Evolutionary conservation across 2,113 vertebrate species (phyloP).

Genomic region (Oryctolagus cuniculus): DNA sequence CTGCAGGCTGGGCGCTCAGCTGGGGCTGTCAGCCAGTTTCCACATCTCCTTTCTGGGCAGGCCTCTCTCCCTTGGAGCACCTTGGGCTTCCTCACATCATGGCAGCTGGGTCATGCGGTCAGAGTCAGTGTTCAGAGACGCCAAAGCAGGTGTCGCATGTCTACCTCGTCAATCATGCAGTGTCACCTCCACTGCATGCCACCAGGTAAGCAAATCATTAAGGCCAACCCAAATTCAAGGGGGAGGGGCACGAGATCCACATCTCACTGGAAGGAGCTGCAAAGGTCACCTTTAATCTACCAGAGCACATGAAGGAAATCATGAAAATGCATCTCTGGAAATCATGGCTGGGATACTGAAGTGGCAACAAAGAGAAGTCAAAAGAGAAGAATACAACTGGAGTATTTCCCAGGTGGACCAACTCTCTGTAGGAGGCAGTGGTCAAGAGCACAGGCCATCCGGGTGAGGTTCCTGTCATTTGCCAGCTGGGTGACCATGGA

Average conservation of each 20-base stretch:
- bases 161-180: neutral
- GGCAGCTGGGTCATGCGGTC: neutral
- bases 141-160: neutral
- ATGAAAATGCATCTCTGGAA: neutral
- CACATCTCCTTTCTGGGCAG: neutral
- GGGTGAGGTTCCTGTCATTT: neutral
- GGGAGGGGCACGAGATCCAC: neutral
- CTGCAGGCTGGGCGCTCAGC: neutral
- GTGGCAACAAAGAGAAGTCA: neutral
- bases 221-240: neutral
- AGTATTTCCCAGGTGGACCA: neutral
- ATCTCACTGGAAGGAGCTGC: neutral
- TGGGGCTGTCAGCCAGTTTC: neutral
- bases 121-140: slow-evolving; percentile 4
- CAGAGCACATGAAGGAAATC: neutral
- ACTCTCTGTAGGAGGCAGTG: neutral
- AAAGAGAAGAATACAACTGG: neutral
- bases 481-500: neutral
- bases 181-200: neutral
- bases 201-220: neutral
- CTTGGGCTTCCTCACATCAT: neutral
- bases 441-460: neutral
- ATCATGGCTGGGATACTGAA: neutral
- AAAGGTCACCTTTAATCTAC: neutral
- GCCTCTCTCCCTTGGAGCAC: neutral